Percentiles rank a stretch among this genome's conserved stretches.
phyloP scores from a whole-genome alignment of 2,888 invertebrate genomes.

The Parnassius smintheus region DNA sequence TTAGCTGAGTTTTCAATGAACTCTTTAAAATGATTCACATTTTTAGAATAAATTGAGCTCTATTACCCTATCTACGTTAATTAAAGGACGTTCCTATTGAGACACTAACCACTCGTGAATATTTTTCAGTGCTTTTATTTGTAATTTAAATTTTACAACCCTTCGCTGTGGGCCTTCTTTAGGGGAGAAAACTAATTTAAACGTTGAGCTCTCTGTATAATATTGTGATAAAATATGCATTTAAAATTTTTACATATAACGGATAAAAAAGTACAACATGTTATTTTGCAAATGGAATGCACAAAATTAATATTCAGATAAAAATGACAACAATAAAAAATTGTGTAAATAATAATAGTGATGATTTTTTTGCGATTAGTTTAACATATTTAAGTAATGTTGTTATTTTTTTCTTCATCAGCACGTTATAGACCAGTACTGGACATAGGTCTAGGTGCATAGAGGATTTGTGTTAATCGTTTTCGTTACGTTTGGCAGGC shows the following conservation, averaged over 20 bases:
- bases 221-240: constrained; percentile 73
- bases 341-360: no score
- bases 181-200: constrained; percentile 80
- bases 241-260: constrained; percentile 64
- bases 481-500: no score
- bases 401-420: no score
- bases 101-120: constrained; percentile 77
- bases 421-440: no score
- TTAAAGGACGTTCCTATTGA: constrained; percentile 78
- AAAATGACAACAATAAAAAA: no score
- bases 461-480: no score
- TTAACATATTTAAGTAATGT: no score
- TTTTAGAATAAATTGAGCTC: constrained; percentile 66
- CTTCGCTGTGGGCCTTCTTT: constrained; percentile 70
- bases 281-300: background rate
- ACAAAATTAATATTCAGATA: no score
- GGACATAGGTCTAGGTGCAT: no score
- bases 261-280: constrained; percentile 50
- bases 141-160: constrained; percentile 81
- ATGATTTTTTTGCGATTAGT: no score
- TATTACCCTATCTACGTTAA: constrained; percentile 78
- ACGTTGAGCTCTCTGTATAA: constrained; percentile 76
- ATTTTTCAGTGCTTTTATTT: constrained; percentile 81
- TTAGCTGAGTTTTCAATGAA: constrained; percentile 11
- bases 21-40: constrained; percentile 33